Evolutionary conservation across 2,888 invertebrate species (phyloP).

Genomic region (Lymantria monacha): DNA sequence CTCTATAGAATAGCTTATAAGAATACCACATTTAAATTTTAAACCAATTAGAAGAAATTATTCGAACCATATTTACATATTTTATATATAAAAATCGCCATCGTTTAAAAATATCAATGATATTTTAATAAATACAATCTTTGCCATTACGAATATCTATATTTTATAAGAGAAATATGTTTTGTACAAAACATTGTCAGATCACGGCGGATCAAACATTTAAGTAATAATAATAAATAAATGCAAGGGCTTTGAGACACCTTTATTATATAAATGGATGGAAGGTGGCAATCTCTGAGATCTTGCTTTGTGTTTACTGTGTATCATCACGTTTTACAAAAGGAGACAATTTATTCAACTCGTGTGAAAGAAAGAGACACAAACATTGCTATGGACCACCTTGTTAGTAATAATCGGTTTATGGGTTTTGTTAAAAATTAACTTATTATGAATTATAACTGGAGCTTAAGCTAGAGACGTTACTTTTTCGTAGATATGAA

Average conservation of each 20-base stretch:
- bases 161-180: constrained; percentile 10
- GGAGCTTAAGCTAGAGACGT: constrained; percentile 37
- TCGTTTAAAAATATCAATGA: too few species aligned
- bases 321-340: constrained; percentile 58
- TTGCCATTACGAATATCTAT: too few species aligned
- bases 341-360: constrained; percentile 51
- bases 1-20: too few species aligned
- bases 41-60: too few species aligned
- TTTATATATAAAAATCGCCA: too few species aligned
- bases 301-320: constrained; percentile 50
- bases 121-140: too few species aligned
- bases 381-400: constrained; percentile 57
- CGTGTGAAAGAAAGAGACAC: constrained; percentile 49
- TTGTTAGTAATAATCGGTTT: constrained; percentile 77
- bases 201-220: constrained; percentile 40
- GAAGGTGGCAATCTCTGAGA: constrained; percentile 59
- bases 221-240: too few species aligned
- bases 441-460: constrained; percentile 66
- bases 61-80: too few species aligned
- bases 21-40: too few species aligned
- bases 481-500: not conserved
- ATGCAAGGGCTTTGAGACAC: constrained; percentile 36
- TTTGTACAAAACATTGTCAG: constrained; percentile 33
- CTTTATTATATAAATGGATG: constrained; percentile 51
- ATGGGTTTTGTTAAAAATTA: constrained; percentile 66